Conservation (phyloP, 2,888 invertebrate species). For the Serrognathus titanus region DNA sequence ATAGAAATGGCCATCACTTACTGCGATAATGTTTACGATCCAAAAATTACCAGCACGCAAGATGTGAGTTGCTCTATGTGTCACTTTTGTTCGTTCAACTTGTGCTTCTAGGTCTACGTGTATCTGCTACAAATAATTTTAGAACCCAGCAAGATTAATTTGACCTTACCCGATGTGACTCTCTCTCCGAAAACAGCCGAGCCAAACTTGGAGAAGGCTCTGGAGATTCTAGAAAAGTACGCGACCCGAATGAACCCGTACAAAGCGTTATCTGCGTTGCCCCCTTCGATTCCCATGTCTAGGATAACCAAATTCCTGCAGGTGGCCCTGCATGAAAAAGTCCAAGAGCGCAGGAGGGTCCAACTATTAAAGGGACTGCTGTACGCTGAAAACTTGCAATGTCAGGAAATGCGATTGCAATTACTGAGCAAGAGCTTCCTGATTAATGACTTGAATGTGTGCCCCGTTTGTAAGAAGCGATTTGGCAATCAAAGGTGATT, state of each 20-base stretch:
- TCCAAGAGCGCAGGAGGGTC: conserved; percentile 68
- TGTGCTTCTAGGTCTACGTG: conserved; percentile 41
- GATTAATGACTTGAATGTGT: conserved; percentile 83
- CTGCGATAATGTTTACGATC: conserved; percentile 67
- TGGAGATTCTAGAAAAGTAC: conserved; percentile 77
- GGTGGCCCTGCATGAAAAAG: conserved; percentile 64
- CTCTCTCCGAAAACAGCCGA: conserved; percentile 61
- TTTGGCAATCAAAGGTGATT: conserved; percentile 83
- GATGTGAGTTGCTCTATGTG: conserved; percentile 22
- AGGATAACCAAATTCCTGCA: conserved; percentile 59
- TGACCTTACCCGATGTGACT: conserved; percentile 38
- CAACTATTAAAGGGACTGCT: conserved; percentile 80
- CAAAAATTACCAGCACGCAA: conserved; percentile 11
- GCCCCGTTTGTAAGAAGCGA: conserved; percentile 88
- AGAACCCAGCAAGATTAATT: conserved; percentile 39
- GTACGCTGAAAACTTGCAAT: conserved; percentile 82
- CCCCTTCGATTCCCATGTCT: conserved; percentile 73
- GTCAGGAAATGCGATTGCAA: conserved; percentile 74
- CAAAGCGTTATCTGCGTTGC: conserved; percentile 75
- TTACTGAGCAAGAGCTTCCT: conserved; percentile 80
- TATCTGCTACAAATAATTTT: conserved; percentile 44
- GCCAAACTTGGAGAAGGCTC: conserved; percentile 75
- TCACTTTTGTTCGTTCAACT: too few species aligned
- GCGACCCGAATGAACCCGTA: conserved; percentile 81
- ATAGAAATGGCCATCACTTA: conserved; percentile 79